Evolutionary conservation across 2,888 invertebrate species (phyloP).

Genomic region (Rambutsinella grinnellia): DNA sequence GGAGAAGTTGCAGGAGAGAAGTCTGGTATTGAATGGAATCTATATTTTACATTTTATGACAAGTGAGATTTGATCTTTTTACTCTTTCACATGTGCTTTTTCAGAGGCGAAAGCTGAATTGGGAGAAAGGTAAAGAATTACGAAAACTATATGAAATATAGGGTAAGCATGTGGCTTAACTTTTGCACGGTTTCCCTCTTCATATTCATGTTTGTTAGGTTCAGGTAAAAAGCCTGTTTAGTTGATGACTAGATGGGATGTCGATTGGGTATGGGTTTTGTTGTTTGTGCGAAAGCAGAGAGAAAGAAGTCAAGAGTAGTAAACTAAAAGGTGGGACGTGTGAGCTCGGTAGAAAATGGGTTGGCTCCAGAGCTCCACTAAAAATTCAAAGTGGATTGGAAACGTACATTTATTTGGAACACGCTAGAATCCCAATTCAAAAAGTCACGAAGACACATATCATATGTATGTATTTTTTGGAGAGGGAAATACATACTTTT

Average conservation of each 20-base stretch:
- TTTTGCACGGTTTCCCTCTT: constrained; percentile 29
- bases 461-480: constrained; percentile 1
- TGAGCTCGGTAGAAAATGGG: too few relatives aligned
- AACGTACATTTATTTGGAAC: constrained; percentile 12
- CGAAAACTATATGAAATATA: constrained; percentile 43
- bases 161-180: constrained; percentile 44
- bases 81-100: background rate
- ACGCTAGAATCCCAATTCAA: too few relatives aligned
- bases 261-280: too few relatives aligned
- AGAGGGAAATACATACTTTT: constrained; percentile 14
- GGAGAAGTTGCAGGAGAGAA: background rate
- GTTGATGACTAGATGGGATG: too few relatives aligned
- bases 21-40: constrained; percentile 22
- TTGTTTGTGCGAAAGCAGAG: too few relatives aligned
- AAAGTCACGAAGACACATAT: too few relatives aligned
- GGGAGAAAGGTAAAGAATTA: constrained; percentile 12
- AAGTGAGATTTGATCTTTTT: constrained; percentile 44
- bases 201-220: constrained; percentile 25
- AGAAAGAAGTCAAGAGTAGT: too few relatives aligned
- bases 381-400: constrained; percentile 40
- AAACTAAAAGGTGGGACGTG: too few relatives aligned
- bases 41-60: constrained; percentile 48
- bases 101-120: background rate
- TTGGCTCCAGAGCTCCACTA: too few relatives aligned
- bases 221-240: too few relatives aligned